Percentiles rank a stretch among this genome's conserved stretches.
phyloP scores from a whole-genome alignment of 1,140 invertebrate genomes.

The Chelonus insularis region DNA sequence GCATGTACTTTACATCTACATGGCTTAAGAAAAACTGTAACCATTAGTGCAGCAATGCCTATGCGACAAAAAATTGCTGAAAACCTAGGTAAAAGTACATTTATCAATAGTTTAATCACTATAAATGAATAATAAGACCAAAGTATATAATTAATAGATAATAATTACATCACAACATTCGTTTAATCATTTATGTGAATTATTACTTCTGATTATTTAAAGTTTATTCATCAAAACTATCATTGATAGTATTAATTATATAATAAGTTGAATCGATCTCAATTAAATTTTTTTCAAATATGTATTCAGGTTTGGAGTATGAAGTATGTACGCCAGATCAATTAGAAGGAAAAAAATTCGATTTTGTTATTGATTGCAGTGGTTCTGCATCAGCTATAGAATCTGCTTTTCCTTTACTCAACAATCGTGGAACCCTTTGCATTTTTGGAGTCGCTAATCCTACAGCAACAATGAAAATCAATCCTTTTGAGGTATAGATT shows the following conservation, averaged over 20 bases:
- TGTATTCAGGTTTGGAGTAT: too few relatives aligned
- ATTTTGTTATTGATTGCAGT: conserved; percentile 71
- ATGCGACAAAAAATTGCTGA: conserved; percentile 60
- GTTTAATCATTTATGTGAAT: too few relatives aligned
- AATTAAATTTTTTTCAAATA: too few relatives aligned
- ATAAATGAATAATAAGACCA: too few relatives aligned
- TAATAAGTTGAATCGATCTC: too few relatives aligned
- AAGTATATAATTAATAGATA: too few relatives aligned
- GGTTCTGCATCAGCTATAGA: conserved; percentile 65
- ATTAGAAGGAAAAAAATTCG: conserved; percentile 50
- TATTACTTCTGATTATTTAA: too few relatives aligned
- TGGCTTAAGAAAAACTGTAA: conserved; percentile 67
- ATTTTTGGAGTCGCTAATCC: conserved; percentile 64
- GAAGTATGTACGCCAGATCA: too few relatives aligned
- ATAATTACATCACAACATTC: too few relatives aligned
- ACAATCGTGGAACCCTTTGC: conserved; percentile 60
- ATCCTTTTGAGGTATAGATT: conserved; percentile 44
- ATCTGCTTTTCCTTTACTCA: conserved; percentile 56
- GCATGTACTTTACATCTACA: conserved; percentile 65
- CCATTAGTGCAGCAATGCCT: conserved; percentile 67
- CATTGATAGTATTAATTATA: too few relatives aligned
- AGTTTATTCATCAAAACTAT: too few relatives aligned
- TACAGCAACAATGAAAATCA: conserved; percentile 52
- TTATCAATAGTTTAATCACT: too few relatives aligned
- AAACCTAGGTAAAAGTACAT: conserved; percentile 64